Percentiles rank a stretch among this genome's conserved stretches.
phyloP scores from a whole-genome alignment of 2,888 invertebrate species.

The Agrotis exclamationis region DNA sequence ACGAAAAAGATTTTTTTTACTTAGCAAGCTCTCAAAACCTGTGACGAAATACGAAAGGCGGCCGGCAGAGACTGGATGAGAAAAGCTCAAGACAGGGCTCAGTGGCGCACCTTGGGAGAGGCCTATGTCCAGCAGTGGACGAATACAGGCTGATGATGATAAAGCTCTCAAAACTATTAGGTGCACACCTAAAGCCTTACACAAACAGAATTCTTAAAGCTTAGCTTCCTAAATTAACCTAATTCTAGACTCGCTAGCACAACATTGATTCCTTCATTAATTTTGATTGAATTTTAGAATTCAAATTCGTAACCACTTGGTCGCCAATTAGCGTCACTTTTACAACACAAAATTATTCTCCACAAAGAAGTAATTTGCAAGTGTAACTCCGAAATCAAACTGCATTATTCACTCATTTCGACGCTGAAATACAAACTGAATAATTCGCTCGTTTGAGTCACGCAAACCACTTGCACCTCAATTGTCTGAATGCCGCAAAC shows the following conservation, averaged over 20 bases:
- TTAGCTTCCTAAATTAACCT: not conserved
- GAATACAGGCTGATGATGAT: no score
- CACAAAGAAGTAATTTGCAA: not conserved
- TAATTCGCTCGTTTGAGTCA: slow-evolving; percentile 16
- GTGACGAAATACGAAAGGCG: no score
- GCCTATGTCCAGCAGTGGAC: no score
- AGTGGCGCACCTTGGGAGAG: no score
- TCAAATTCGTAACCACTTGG: no score
- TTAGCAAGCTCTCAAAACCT: no score
- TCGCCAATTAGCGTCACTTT: not conserved
- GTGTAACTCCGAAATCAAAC: not conserved
- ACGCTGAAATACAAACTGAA: not conserved
- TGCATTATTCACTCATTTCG: not conserved
- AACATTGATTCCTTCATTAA: not conserved
- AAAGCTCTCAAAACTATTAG: no score
- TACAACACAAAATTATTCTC: not conserved
- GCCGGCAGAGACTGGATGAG: no score
- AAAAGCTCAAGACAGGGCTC: no score
- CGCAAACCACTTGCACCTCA: slow-evolving; percentile 5
- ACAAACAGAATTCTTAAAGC: not conserved
- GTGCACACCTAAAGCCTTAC: not conserved
- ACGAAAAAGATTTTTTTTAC: no score
- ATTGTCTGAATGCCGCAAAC: not conserved
- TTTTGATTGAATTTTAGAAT: not conserved
- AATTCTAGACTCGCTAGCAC: not conserved